These are phyloP conservation scores for Cataglyphis hispanica DNA, from an alignment of 1,140 invertebrate genomes.

Conservation along the genomic window DNA sequence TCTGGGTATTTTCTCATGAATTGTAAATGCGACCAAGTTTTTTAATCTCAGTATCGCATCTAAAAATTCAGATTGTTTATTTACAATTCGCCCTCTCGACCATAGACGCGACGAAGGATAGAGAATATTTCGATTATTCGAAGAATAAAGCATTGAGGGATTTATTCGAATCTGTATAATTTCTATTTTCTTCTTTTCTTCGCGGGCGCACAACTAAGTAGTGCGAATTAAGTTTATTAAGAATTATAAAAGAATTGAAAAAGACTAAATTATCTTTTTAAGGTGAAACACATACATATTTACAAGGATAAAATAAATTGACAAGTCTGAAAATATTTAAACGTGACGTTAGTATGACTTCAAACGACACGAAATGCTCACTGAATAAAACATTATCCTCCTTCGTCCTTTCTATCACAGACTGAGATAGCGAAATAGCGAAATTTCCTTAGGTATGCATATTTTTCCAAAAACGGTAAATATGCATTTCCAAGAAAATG, in stretches of 20 bases:
- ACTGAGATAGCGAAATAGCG: neutral
- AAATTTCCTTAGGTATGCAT: constrained; percentile 2
- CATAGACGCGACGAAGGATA: neutral
- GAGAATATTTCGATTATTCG: constrained; percentile 22
- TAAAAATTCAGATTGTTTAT: constrained; percentile 58
- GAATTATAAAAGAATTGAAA: neutral
- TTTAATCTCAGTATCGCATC: constrained; percentile 60
- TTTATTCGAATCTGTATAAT: neutral
- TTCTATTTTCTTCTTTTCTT: neutral
- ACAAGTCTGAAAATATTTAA: neutral
- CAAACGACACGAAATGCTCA: neutral
- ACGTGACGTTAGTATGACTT: neutral
- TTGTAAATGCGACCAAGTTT: constrained; percentile 64
- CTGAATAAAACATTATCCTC: constrained; percentile 33
- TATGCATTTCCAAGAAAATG: constrained; percentile 36
- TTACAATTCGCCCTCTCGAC: constrained; percentile 39
- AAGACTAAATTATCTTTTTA: neutral
- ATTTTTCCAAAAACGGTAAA: constrained; percentile 23
- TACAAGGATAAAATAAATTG: neutral
- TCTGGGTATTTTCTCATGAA: constrained; percentile 31
- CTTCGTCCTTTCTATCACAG: neutral
- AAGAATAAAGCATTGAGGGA: constrained; percentile 11
- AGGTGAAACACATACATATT: neutral
- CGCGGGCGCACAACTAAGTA: neutral
- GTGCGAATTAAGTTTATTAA: neutral